Conservation (phyloP, 2,888 invertebrate genomes). For the Ernsta delagoae region DNA sequence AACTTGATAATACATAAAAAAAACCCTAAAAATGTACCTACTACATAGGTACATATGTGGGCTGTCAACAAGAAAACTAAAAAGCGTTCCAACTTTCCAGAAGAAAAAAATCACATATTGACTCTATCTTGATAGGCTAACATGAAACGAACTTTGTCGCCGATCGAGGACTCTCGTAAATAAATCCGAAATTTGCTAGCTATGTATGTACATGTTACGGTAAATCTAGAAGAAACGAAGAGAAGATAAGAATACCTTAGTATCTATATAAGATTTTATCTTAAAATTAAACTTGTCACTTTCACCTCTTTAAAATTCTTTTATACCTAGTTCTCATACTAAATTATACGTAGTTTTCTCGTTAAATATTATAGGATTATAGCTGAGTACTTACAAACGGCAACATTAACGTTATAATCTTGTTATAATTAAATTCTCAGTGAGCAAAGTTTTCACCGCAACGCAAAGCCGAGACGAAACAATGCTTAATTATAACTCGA, state of each 20-base stretch:
- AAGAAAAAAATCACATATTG: slow-evolving; percentile 26
- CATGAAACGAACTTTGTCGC: slow-evolving; percentile 13
- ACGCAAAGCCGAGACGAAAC: slow-evolving; percentile 18
- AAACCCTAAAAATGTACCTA: no score
- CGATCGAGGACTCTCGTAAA: slow-evolving; percentile 10
- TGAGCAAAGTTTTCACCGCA: slow-evolving; percentile 11
- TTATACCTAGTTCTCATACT: no score
- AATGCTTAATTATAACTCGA: slow-evolving; percentile 31
- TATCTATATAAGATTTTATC: no score
- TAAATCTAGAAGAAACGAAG: not conserved
- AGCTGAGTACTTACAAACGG: not conserved
- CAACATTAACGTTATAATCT: not conserved
- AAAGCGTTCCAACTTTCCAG: not conserved
- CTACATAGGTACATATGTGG: no score
- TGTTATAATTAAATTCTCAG: slow-evolving; percentile 25
- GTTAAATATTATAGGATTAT: no score
- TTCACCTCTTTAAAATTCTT: no score
- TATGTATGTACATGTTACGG: slow-evolving; percentile 7
- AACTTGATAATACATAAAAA: no score
- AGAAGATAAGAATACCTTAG: no score
- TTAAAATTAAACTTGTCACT: no score
- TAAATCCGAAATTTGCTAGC: slow-evolving; percentile 17
- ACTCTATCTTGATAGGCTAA: slow-evolving; percentile 13
- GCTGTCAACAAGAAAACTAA: not conserved
- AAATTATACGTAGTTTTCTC: no score